Evolutionary conservation across 2,888 invertebrate species (phyloP).

Genomic region (Nomada ruficornis): DNA sequence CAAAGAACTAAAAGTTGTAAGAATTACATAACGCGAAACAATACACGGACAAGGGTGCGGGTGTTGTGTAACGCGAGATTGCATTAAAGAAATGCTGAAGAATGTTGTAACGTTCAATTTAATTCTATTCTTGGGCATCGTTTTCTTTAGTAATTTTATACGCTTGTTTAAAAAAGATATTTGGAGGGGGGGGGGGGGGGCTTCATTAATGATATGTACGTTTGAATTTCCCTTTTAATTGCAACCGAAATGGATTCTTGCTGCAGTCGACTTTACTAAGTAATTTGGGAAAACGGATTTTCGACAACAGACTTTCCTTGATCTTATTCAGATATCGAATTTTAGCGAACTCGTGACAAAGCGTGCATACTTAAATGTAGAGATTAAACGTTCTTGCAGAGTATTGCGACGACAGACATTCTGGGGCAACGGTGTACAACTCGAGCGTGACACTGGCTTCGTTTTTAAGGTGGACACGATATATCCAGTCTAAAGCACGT

Average conservation of each 20-base stretch:
- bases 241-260: no score
- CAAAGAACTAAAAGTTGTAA: not conserved
- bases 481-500: slow-evolving; percentile 23
- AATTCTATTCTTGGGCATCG: not conserved
- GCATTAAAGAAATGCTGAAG: not conserved
- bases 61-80: slow-evolving; percentile 15
- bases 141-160: no score
- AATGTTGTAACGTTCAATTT: not conserved
- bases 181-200: no score
- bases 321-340: not conserved
- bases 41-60: slow-evolving; percentile 8
- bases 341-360: not conserved
- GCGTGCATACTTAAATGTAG: not conserved
- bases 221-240: no score
- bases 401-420: slow-evolving; percentile 21
- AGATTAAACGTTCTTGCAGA: slow-evolving; percentile 2
- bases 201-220: no score
- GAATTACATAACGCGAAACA: slow-evolving; percentile 38
- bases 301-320: no score
- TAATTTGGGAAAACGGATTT: no score
- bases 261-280: no score
- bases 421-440: slow-evolving; percentile 34
- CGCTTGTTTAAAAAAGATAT: no score
- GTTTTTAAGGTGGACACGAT: slow-evolving; percentile 46
- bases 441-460: slow-evolving; percentile 55